Evolutionary conservation across 2,888 invertebrate genomes (phyloP).

Genomic region (Eristalis tenax): DNA sequence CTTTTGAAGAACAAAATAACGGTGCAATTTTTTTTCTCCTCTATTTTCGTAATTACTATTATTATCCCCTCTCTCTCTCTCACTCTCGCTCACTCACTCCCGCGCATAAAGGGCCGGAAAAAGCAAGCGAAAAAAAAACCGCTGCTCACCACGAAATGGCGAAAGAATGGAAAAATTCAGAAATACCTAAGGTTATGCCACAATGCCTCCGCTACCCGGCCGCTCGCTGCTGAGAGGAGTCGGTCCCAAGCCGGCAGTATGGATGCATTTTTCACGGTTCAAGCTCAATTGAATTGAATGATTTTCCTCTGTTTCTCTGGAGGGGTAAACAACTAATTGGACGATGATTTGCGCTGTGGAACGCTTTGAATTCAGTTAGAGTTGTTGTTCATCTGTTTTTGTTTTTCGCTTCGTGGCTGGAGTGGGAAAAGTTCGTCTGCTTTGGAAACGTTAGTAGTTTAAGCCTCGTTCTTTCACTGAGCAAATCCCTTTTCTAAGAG

Average conservation of each 20-base stretch:
- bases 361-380: slow-evolving; percentile 10
- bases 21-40: slow-evolving; percentile 44
- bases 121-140: not conserved
- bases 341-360: slow-evolving; percentile 15
- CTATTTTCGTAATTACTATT: slow-evolving; percentile 54
- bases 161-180: slow-evolving; percentile 32
- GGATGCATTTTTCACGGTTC: slow-evolving; percentile 19
- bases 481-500: not conserved
- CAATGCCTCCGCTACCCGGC: slow-evolving; percentile 21
- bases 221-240: not conserved
- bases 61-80: slow-evolving; percentile 37
- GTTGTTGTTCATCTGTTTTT: not conserved
- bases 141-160: slow-evolving; percentile 23
- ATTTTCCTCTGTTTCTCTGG: not conserved
- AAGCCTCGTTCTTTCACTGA: not conserved
- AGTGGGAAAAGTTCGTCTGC: not conserved
- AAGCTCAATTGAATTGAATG: slow-evolving; percentile 1
- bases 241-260: not conserved
- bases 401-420: not conserved
- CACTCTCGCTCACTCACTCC: not conserved
- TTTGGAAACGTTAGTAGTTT: not conserved
- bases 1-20: slow-evolving; percentile 14
- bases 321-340: slow-evolving; percentile 29
- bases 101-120: slow-evolving; percentile 28
- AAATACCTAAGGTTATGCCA: slow-evolving; percentile 60